Base-by-base conservation (phyloP, 2,888 invertebrate genomes). In the Halocaridina rubra region DNA sequence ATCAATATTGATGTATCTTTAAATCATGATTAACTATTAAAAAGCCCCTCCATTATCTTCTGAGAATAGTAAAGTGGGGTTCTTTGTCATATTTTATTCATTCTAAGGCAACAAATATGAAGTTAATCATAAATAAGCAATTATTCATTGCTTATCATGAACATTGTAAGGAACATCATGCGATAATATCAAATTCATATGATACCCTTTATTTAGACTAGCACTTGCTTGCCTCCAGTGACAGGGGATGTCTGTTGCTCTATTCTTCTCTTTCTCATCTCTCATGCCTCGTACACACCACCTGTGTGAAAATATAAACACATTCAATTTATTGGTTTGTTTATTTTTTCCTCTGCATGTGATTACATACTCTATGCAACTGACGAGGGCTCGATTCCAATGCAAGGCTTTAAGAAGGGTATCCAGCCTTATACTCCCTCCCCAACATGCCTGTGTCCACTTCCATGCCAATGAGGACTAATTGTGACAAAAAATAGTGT, bases 281-380 rank as follows among this genome's bases (percentile, higher is more conserved):
- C 69, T 16, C 27, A 33, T 69, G 53, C 22, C 33, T 71, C 46
- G 30, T n/a, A 57, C 69, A 64, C 57, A 67, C 76, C 81, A 81
- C 81, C 64, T 64, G 81, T 69, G 81, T 81, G 76, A 81, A 53
- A 76, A 76, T 76, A 81, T 76, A 81, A 75, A 81, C 81, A 67
- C 67, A 81, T 29, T 33, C 67, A 33, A 69, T 69, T 81, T 59
- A 57, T 32, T 7, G 53, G 16, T 16, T 16, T 27, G n/a, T 24
- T 46, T 4, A 69, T 69, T 46, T 67, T 29, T 30, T 30, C 59
- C 76, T 61, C 19, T 16, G 19, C 7, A 19, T 32, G 8, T 30
- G 10, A 10, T 22, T 61, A 27, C 30, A 16, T 19, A 76, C 53
- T n/a, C 64, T 24, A 3, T 22, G 10, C 13, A 22, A n/a, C 30